These are phyloP conservation scores for Seriola rivoliana DNA, from an alignment of 2,113 vertebrate species.

Conservation along the genomic window DNA sequence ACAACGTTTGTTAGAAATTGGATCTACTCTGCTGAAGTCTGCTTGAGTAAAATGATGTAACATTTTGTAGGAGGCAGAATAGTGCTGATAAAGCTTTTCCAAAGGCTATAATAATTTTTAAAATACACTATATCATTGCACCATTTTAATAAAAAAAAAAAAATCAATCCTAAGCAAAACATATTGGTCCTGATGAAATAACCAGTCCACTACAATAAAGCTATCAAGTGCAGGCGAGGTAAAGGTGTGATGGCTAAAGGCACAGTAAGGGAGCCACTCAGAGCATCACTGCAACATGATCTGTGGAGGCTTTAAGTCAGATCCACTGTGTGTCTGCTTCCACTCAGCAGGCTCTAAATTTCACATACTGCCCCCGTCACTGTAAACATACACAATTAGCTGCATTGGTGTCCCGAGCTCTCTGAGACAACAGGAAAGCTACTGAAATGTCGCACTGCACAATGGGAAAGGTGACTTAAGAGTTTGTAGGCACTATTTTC, in stretches of 20 bases:
- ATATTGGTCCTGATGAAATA: slow-evolving; percentile 20
- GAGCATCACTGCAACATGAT: slow-evolving; percentile 44
- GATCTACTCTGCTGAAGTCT: neutral
- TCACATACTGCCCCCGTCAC: neutral
- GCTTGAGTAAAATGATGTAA: neutral
- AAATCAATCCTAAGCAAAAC: neutral
- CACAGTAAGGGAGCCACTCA: neutral
- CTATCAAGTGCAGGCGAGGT: neutral
- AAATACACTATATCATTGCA: neutral
- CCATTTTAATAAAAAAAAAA: neutral
- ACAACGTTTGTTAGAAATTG: neutral
- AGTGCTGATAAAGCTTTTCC: neutral
- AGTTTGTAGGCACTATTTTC: neutral
- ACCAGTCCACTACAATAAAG: slow-evolving; percentile 8
- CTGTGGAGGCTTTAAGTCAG: neutral
- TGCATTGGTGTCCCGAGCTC: neutral
- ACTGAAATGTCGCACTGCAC: slow-evolving; percentile 21
- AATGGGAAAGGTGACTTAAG: neutral
- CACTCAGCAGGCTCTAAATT: slow-evolving; percentile 24
- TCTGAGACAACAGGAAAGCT: neutral
- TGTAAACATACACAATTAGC: slow-evolving; percentile 10
- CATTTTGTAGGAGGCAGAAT: neutral
- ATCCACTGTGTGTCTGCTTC: slow-evolving; percentile 25
- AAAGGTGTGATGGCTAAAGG: slow-evolving; percentile 26
- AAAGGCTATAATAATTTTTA: neutral